Evolutionary conservation across 1,140 invertebrate species (phyloP).

Genomic region (Drosophila punjabiensis): DNA sequence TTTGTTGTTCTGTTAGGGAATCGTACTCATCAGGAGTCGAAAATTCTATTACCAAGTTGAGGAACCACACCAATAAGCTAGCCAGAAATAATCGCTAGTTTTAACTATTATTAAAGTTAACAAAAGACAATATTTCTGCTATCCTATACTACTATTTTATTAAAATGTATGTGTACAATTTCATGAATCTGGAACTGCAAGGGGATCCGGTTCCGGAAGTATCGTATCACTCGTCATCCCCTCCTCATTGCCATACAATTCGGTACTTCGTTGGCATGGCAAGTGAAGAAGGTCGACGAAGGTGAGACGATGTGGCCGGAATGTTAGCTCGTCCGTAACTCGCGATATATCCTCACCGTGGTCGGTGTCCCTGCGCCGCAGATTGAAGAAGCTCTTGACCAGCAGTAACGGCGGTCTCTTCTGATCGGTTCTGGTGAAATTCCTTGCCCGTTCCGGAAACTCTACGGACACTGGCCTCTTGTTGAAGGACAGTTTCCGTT

Average conservation of each 20-base stretch:
- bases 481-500: background rate
- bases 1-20: no score
- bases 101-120: no score
- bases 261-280: background rate
- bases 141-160: no score
- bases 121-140: no score
- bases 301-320: slow-evolving; percentile 25
- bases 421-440: background rate
- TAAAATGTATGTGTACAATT: background rate
- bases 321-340: slow-evolving; percentile 19
- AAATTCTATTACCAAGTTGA: no score
- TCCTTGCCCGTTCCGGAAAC: background rate
- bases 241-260: background rate
- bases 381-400: slow-evolving; percentile 30
- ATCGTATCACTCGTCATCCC: background rate
- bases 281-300: background rate
- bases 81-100: no score
- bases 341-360: slow-evolving; percentile 3
- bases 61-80: no score
- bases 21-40: no score
- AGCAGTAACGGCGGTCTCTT: slow-evolving; percentile 33
- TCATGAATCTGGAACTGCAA: background rate
- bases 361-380: slow-evolving; percentile 3
- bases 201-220: background rate
- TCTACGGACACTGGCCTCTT: background rate